phyloP scores from a whole-genome alignment of 2,113 vertebrate genomes.

The Ia io region DNA sequence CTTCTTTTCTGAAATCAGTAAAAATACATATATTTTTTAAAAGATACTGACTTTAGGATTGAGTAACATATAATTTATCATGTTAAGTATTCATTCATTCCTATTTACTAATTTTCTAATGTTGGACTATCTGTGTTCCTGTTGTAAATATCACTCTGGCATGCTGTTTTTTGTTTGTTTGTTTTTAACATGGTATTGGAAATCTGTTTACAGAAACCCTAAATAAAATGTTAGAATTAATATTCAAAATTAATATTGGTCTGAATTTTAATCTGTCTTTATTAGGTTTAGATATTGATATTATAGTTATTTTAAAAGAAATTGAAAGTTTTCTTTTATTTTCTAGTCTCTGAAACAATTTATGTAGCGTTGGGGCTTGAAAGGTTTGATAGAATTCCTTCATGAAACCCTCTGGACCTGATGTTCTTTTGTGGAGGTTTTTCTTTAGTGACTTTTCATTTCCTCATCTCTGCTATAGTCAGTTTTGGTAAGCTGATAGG shows the following conservation, averaged over 20 bases:
- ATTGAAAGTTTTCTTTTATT: neutral
- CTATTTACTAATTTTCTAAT: neutral
- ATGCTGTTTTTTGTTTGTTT: neutral
- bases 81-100: neutral
- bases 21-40: too few relatives aligned
- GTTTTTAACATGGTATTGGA: neutral
- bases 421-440: neutral
- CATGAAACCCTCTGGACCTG: neutral
- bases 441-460: neutral
- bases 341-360: neutral
- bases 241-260: neutral
- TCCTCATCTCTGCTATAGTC: neutral
- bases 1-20: too few relatives aligned
- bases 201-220: neutral
- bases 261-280: neutral
- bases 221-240: neutral
- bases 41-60: neutral
- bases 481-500: neutral
- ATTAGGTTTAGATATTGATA: neutral
- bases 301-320: neutral
- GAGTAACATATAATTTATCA: neutral
- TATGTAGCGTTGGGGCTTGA: neutral
- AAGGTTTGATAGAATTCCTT: neutral
- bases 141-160: neutral
- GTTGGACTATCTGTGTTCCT: neutral